Base-by-base conservation (phyloP, 1,140 invertebrate species). In the Hydropsyche tenuis region DNA sequence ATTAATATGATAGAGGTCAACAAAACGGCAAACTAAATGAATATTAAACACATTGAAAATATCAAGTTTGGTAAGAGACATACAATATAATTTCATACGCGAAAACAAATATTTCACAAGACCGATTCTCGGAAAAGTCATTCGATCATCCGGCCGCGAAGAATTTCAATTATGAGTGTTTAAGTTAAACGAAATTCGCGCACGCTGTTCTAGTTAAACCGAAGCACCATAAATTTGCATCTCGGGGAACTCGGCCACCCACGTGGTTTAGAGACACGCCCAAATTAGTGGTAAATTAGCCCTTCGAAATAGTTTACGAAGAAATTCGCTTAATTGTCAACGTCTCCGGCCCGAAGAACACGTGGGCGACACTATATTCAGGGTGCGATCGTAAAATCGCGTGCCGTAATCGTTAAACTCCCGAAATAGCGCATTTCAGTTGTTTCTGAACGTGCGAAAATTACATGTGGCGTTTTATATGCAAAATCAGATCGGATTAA, bases 221-320 rank as follows among this genome's bases (percentile, higher is more conserved):
- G 43, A 48, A 12, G n/a, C 46, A 48, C 22, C 43, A 42, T 70
- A 70, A 56, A 70, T 70, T 48, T 70, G 48, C 12, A 12, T 37
- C 30, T 27, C 63, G 20, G 22, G n/a, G 56, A 16, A 62, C 4
- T 62, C 23, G 22, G 51, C 68, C 68, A 70, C 68, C 51, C 68
- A 56, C 68, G 51, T 48, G 9, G 65, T 18, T 3, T 7, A 18
- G 14, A 45, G 68, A 42, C 48, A 70, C 68, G 68, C 68, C 68
- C 68, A 70, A 70, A 70, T 70, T 70, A 70, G 68, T 70, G 68
- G 42, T 56, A 70, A 70, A 70, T 70, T 70, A 70, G 68, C 18
- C 48, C 27, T 65, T 14, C 48, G 43, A 1, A 23, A 37, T 37
- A 37, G 30, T 37, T 37, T 23, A 12, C 56, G 22, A 60, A 37